Evolutionary conservation across 2,113 vertebrate genomes (phyloP).

Genomic region (Smithornis capensis): DNA sequence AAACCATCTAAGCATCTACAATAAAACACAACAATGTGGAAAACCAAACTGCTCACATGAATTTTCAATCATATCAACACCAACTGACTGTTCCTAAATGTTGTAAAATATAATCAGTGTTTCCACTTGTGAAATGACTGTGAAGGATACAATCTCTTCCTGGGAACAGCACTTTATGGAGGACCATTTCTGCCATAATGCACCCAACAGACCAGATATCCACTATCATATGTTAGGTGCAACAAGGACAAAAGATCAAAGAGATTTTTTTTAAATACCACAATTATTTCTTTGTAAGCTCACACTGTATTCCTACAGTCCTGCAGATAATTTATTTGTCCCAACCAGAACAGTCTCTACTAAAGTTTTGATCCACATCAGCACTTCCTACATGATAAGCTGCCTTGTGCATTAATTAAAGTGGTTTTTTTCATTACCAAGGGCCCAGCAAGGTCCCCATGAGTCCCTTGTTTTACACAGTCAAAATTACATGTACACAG

Average conservation of each 20-base stretch:
- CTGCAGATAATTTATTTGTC: neutral
- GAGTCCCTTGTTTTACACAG: neutral
- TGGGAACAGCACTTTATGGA: slow-evolving; percentile 89
- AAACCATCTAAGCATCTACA: slow-evolving; percentile 57
- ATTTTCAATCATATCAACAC: slow-evolving; percentile 42
- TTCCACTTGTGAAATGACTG: neutral
- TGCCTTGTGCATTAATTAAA: neutral
- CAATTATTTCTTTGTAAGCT: neutral
- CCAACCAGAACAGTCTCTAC: neutral
- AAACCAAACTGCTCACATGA: slow-evolving; percentile 56
- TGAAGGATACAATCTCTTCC: slow-evolving; percentile 90
- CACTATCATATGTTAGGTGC: slow-evolving; percentile 81
- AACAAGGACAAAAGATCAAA: slow-evolving; percentile 73
- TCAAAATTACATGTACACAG: neutral
- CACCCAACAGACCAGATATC: slow-evolving; percentile 91
- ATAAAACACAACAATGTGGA: slow-evolving; percentile 65
- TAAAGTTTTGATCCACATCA: neutral
- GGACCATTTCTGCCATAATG: slow-evolving; percentile 90
- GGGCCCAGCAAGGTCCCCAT: neutral
- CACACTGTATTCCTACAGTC: neutral
- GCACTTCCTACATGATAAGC: neutral
- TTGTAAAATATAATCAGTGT: neutral
- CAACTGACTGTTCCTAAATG: neutral
- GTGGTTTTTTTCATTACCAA: neutral
- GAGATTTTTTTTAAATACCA: slow-evolving; percentile 31